Percentiles rank a stretch among this genome's conserved stretches.
These are phyloP conservation scores for Brachymystax lenok DNA, from an alignment of 2,797 vertebrate genomes.

Conservation along the genomic window DNA sequence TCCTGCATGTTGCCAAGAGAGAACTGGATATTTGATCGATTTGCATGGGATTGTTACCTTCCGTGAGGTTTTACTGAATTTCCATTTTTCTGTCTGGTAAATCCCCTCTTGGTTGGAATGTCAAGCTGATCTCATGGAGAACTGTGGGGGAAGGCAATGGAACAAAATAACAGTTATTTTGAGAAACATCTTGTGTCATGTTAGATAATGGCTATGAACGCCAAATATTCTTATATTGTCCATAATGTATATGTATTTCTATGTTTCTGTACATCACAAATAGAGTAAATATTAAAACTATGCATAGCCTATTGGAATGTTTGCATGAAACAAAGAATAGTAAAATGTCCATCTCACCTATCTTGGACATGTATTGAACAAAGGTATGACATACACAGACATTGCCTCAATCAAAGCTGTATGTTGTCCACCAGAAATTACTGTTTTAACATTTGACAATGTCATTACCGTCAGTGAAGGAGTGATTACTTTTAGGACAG, in stretches of 20 bases:
- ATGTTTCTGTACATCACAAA: too few relatives aligned
- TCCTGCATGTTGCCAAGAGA: constrained; percentile 28
- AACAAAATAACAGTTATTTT: not conserved
- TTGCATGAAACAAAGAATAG: not conserved
- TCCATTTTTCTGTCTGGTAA: not conserved
- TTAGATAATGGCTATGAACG: not conserved
- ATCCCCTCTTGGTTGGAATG: not conserved
- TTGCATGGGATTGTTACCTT: not conserved
- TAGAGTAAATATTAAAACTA: too few relatives aligned
- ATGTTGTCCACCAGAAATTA: too few relatives aligned
- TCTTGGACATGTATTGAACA: too few relatives aligned
- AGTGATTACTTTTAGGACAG: too few relatives aligned
- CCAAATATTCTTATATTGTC: too few relatives aligned
- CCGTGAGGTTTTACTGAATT: not conserved
- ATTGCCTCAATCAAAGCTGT: not conserved
- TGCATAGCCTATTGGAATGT: too few relatives aligned
- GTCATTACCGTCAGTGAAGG: not conserved
- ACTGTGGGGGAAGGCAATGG: not conserved
- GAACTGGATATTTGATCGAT: constrained; percentile 35
- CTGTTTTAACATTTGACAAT: not conserved
- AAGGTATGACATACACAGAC: not conserved
- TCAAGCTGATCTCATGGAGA: not conserved
- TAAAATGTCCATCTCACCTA: too few relatives aligned
- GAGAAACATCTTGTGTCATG: not conserved
- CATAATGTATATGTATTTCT: too few relatives aligned